A percentile compares a stretch with the other conserved stretches of the same genome.
Evolutionary conservation across 2,888 invertebrate species (phyloP).

Genomic region (Microctonus brassicae): DNA sequence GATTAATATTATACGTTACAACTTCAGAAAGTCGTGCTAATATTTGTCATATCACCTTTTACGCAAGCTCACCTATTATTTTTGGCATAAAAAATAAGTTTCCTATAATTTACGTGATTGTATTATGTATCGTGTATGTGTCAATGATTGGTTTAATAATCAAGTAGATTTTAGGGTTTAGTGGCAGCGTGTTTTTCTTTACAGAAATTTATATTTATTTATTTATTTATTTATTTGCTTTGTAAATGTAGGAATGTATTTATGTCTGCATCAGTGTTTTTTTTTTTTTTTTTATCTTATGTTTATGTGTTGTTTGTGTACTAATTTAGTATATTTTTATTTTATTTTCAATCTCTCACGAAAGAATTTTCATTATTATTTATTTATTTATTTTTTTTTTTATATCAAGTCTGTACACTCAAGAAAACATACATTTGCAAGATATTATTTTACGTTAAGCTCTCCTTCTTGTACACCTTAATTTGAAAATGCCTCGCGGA

Average conservation of each 20-base stretch:
- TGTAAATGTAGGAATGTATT: slow-evolving; percentile 23
- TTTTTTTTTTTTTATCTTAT: neutral
- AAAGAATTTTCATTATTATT: neutral
- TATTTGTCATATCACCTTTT: slow-evolving; percentile 55
- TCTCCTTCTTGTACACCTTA: slow-evolving; percentile 44
- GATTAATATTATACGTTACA: slow-evolving; percentile 42
- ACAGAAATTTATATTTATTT: neutral
- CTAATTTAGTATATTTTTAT: neutral
- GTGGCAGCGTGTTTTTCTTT: slow-evolving; percentile 40
- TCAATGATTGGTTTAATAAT: slow-evolving; percentile 31
- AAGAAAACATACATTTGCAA: slow-evolving; percentile 51
- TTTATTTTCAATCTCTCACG: neutral
- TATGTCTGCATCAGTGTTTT: neutral
- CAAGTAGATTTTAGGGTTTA: slow-evolving; percentile 29
- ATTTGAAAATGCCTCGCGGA: slow-evolving; percentile 55
- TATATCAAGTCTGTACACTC: slow-evolving; percentile 55
- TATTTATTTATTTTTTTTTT: neutral
- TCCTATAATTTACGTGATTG: slow-evolving; percentile 58
- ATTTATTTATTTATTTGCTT: neutral
- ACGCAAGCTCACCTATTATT: slow-evolving; percentile 54
- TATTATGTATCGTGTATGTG: slow-evolving; percentile 28
- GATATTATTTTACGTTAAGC: slow-evolving; percentile 52
- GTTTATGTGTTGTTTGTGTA: neutral
- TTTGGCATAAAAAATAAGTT: slow-evolving; percentile 68
- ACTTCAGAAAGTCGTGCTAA: slow-evolving; percentile 49